Conservation (phyloP, 2,797 vertebrate genomes). For the Dermochelys coriacea region DNA sequence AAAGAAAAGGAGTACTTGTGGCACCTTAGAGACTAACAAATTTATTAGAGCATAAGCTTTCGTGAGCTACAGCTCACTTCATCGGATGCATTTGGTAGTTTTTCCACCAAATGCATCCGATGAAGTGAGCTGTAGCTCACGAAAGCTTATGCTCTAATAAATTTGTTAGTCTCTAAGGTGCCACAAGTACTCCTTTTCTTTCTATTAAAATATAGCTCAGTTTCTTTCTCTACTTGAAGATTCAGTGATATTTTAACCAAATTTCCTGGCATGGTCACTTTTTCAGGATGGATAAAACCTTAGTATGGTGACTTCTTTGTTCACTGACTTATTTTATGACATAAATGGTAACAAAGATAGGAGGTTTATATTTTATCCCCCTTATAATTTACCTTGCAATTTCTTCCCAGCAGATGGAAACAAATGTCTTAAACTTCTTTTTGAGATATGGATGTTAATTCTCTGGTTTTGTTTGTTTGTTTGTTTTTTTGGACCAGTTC, state of each 20-base stretch:
- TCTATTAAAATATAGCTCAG: background rate
- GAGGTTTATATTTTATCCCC: background rate
- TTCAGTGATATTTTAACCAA: background rate
- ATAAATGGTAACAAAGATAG: background rate
- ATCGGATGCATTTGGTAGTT: too few relatives aligned
- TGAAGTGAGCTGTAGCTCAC: too few relatives aligned
- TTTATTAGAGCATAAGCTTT: too few relatives aligned
- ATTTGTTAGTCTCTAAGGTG: too few relatives aligned
- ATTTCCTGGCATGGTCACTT: background rate
- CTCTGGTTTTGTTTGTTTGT: background rate
- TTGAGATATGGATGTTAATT: background rate
- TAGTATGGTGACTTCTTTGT: background rate
- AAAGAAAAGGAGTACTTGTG: too few relatives aligned
- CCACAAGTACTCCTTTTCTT: too few relatives aligned
- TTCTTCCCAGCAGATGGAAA: background rate
- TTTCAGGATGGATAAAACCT: background rate
- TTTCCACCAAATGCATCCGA: too few relatives aligned
- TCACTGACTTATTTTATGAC: background rate
- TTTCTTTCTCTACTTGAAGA: background rate
- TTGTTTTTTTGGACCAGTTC: background rate
- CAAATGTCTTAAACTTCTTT: background rate
- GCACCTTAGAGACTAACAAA: too few relatives aligned
- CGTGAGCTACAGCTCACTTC: too few relatives aligned
- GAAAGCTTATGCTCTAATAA: too few relatives aligned
- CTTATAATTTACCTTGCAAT: background rate